Conservation (phyloP, 2,797 vertebrate species). For the Chrysocyon brachyurus region DNA sequence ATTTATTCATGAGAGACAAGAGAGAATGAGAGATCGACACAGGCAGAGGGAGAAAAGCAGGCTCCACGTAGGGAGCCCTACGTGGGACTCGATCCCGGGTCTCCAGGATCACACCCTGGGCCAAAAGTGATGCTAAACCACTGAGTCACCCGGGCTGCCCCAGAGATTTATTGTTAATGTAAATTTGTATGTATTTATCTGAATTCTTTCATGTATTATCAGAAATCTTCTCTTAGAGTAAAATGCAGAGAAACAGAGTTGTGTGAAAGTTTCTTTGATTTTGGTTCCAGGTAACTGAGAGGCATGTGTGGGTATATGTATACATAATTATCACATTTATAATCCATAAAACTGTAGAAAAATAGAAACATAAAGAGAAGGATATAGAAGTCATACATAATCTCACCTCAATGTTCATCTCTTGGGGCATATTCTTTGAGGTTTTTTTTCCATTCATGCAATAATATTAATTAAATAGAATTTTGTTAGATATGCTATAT, state of each 20-base stretch:
- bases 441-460: background rate
- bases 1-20: too few species aligned
- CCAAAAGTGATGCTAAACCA: too few species aligned
- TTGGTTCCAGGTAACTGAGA: background rate
- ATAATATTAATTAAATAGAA: conserved; percentile 27
- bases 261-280: background rate
- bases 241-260: background rate
- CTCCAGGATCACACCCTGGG: too few species aligned
- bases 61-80: too few species aligned
- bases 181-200: background rate
- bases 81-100: too few species aligned
- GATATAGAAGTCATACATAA: conserved; percentile 12
- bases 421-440: background rate
- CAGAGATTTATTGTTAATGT: background rate
- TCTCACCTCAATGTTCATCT: background rate
- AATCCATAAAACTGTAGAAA: background rate
- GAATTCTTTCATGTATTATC: background rate
- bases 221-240: background rate
- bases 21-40: too few species aligned
- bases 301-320: background rate
- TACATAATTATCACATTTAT: background rate
- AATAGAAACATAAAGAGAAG: background rate
- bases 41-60: too few species aligned
- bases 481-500: background rate
- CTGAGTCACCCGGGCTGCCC: too few species aligned